phyloP scores from a whole-genome alignment of 23 tunicate species.

The Diplosoma virens region DNA sequence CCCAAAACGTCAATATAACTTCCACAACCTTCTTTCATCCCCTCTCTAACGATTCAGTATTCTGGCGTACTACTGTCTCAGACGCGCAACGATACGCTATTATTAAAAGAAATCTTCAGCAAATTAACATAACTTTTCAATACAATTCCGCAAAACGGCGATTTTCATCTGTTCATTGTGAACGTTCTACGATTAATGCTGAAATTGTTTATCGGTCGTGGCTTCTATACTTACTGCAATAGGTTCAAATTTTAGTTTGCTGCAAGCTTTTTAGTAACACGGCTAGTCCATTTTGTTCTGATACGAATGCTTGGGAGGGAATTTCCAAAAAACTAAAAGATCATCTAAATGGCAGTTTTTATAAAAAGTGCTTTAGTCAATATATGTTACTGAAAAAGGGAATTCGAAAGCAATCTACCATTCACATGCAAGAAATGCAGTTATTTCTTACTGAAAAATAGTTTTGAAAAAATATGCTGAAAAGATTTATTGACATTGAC shows the following conservation, averaged over 20 bases:
- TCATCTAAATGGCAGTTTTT: not conserved
- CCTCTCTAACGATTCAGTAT: too few species aligned
- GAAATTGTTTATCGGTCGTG: not conserved
- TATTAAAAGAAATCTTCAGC: too few species aligned
- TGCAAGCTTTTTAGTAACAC: not conserved
- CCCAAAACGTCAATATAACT: too few species aligned
- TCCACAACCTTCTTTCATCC: too few species aligned
- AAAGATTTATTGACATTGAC: not conserved
- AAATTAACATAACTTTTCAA: too few species aligned
- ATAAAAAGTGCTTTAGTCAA: not conserved
- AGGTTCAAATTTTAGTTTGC: not conserved
- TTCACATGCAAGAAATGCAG: not conserved
- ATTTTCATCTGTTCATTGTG: too few species aligned
- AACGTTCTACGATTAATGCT: not conserved
- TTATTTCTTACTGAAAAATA: not conserved
- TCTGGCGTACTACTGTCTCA: too few species aligned
- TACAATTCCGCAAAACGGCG: too few species aligned
- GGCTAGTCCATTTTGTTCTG: not conserved
- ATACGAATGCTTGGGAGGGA: not conserved
- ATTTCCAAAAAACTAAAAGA: not conserved
- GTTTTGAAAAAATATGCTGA: not conserved
- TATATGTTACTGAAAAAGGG: not conserved
- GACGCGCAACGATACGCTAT: too few species aligned
- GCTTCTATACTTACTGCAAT: not conserved
- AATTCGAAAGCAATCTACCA: not conserved